Evolutionary conservation across 2,797 vertebrate genomes (phyloP).

Genomic region (Myotis findleyi): DNA sequence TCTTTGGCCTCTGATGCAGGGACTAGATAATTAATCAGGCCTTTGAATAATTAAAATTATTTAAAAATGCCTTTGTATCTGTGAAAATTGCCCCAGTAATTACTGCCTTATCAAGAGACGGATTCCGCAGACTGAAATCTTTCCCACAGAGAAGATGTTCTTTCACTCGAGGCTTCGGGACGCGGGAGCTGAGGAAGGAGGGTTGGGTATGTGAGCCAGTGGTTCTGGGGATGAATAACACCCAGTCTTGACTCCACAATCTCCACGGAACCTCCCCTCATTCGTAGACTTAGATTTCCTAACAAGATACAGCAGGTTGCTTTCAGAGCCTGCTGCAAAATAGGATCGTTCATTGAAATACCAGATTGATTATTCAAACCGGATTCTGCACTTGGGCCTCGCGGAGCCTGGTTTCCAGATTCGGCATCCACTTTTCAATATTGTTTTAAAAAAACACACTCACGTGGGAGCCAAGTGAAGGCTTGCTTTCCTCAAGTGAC

Average conservation of each 20-base stretch:
- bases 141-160: neutral
- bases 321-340: conserved; percentile 33
- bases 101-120: conserved; percentile 73
- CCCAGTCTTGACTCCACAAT: neutral
- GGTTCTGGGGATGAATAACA: conserved; percentile 27
- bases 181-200: neutral
- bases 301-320: neutral
- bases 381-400: neutral
- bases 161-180: neutral
- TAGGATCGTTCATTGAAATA: conserved; percentile 56
- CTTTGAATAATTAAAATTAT: conserved; percentile 80
- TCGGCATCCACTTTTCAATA: neutral
- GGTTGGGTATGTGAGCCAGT: neutral
- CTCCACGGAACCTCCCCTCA: neutral
- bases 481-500: neutral
- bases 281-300: neutral
- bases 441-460: neutral
- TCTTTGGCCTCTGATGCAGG: conserved; percentile 72
- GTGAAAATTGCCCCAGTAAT: conserved; percentile 71
- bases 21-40: conserved; percentile 75
- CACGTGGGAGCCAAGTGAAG: neutral
- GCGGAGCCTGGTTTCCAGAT: neutral
- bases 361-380: neutral
- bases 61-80: conserved; percentile 76
- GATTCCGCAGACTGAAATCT: conserved; percentile 4